Conservation (phyloP, 2,888 invertebrate species). For the Pyrrhia umbra region DNA sequence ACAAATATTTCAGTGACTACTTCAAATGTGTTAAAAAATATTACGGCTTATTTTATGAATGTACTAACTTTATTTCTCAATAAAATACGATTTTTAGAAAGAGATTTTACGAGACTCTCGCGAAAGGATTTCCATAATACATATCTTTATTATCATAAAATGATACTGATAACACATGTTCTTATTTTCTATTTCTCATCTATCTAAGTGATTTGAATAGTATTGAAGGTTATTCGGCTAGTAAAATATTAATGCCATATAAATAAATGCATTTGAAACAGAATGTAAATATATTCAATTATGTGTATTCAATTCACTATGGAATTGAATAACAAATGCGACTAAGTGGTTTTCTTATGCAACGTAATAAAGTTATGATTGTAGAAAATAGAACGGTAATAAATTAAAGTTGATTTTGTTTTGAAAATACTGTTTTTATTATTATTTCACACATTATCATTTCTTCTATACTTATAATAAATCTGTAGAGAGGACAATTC, state of each 20-base stretch:
- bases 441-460: too few species aligned
- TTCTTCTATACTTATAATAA: too few species aligned
- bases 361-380: neutral
- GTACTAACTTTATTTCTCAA: too few species aligned
- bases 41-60: too few species aligned
- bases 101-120: neutral
- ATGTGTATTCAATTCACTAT: slow-evolving; percentile 24
- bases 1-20: too few species aligned
- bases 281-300: too few species aligned
- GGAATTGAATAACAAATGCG: neutral
- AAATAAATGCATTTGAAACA: slow-evolving; percentile 1
- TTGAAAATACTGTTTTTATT: too few species aligned
- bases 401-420: too few species aligned
- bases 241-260: slow-evolving; percentile 15
- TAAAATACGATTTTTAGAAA: neutral
- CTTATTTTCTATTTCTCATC: slow-evolving; percentile 5
- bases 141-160: slow-evolving; percentile 6
- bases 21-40: too few species aligned
- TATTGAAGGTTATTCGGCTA: slow-evolving; percentile 19
- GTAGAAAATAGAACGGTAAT: too few species aligned
- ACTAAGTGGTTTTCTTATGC: neutral
- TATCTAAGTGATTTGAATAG: neutral
- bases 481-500: too few species aligned
- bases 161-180: neutral
- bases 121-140: slow-evolving; percentile 7